phyloP scores from a whole-genome alignment of 2,888 invertebrate genomes.

The Acanthosepion lycidas region DNA sequence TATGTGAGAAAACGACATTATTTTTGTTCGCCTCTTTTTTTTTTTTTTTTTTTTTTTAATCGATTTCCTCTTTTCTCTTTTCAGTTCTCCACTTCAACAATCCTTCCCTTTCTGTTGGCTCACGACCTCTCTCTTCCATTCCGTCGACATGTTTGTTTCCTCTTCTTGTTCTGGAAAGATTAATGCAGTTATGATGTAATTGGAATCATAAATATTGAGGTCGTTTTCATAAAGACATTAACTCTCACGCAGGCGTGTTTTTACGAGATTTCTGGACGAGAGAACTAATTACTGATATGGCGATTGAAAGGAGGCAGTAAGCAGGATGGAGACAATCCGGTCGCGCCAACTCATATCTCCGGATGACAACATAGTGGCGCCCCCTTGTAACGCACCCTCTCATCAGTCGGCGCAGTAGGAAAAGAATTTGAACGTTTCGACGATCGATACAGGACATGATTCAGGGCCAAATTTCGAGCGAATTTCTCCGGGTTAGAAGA shows the following conservation, averaged over 20 bases:
- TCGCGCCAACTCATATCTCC: background rate
- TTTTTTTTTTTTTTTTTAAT: too few species aligned
- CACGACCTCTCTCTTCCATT: background rate
- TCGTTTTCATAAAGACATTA: background rate
- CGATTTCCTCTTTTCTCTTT: background rate
- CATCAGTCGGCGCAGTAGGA: background rate
- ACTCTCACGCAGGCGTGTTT: slow-evolving; percentile 13
- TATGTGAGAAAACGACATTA: too few species aligned
- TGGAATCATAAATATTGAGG: slow-evolving; percentile 33
- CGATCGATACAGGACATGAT: background rate
- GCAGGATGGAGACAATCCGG: background rate
- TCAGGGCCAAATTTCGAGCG: background rate
- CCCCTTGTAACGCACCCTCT: background rate
- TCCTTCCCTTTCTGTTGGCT: background rate
- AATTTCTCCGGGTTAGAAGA: background rate
- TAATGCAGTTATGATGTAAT: slow-evolving; percentile 1
- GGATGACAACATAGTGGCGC: background rate
- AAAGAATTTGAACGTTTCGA: background rate
- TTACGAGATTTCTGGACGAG: slow-evolving; percentile 33
- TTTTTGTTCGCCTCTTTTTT: too few species aligned
- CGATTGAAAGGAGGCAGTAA: background rate
- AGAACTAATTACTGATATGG: slow-evolving; percentile 15
- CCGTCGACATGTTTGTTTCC: background rate
- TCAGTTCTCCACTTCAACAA: background rate
- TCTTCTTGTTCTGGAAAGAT: slow-evolving; percentile 2